These are phyloP conservation scores for Corythaixoides concolor DNA, from an alignment of 2,113 vertebrate species.

Conservation along the genomic window DNA sequence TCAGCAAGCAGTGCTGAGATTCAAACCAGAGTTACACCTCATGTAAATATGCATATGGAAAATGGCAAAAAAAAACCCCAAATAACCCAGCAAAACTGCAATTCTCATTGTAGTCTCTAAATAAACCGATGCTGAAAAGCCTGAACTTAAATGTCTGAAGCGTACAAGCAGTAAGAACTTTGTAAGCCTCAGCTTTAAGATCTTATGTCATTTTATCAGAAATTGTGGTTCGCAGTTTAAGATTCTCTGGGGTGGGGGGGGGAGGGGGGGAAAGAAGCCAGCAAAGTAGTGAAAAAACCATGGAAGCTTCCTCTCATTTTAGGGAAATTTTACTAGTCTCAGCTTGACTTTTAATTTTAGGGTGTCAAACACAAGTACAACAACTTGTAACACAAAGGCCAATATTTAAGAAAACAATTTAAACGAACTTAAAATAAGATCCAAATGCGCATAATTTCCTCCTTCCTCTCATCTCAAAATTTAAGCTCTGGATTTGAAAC, in stretches of 20 bases:
- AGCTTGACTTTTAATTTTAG: not conserved
- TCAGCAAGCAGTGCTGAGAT: not conserved
- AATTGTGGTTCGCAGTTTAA: not conserved
- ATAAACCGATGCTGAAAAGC: not conserved
- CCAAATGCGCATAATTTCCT: not conserved
- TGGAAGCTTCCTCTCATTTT: not conserved
- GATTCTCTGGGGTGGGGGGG: not conserved
- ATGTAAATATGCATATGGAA: not conserved
- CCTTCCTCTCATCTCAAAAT: not conserved
- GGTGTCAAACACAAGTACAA: not conserved
- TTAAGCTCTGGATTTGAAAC: not conserved
- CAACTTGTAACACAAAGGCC: not conserved
- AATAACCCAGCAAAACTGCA: not conserved
- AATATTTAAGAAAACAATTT: not conserved
- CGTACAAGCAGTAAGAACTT: not conserved
- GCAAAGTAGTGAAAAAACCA: not conserved
- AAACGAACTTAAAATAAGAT: not conserved
- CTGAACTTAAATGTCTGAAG: not conserved
- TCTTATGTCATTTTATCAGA: not conserved
- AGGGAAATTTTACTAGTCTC: not conserved
- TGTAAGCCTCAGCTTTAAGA: not conserved
- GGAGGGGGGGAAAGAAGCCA: not conserved
- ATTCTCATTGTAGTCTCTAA: not conserved
- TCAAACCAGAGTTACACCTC: not conserved
- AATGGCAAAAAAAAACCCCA: not conserved